phyloP scores from a whole-genome alignment of 2,888 invertebrate species.

The Nesidiocoris tenuis region DNA sequence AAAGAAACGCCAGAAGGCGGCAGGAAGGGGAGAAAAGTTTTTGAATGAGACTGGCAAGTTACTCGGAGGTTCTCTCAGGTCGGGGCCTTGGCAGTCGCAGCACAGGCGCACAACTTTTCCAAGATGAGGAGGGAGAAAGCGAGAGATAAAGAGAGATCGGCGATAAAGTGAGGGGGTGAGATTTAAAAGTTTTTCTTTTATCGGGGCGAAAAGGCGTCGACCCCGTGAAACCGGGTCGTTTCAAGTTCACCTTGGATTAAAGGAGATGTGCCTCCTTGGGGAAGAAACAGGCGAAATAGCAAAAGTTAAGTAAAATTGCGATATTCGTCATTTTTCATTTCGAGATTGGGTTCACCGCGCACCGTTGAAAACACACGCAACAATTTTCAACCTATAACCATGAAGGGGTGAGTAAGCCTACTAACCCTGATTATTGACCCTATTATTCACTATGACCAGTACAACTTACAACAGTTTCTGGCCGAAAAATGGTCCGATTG shows the following conservation, averaged over 20 bases:
- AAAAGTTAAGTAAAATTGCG: too few relatives aligned
- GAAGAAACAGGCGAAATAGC: neutral
- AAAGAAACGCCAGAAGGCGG: neutral
- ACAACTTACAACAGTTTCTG: too few relatives aligned
- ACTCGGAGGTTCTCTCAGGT: neutral
- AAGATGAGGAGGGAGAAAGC: neutral
- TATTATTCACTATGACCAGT: too few relatives aligned
- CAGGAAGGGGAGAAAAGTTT: neutral
- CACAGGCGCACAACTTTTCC: neutral
- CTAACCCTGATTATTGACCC: too few relatives aligned
- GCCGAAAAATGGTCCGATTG: too few relatives aligned
- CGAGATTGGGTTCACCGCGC: too few relatives aligned
- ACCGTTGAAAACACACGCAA: too few relatives aligned
- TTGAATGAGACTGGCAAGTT: constrained; percentile 14
- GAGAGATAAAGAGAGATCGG: too few relatives aligned
- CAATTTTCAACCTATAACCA: too few relatives aligned
- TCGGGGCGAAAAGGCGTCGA: constrained; percentile 29
- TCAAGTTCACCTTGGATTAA: constrained; percentile 17
- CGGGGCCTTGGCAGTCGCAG: neutral
- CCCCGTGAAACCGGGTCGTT: neutral
- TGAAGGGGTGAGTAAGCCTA: too few relatives aligned
- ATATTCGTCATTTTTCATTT: too few relatives aligned
- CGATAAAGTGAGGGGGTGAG: neutral
- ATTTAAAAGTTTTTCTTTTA: constrained; percentile 35
- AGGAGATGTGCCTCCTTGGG: constrained; percentile 6